Conservation (phyloP, 1,140 invertebrate genomes). For the Drosophila sturtevanti region DNA sequence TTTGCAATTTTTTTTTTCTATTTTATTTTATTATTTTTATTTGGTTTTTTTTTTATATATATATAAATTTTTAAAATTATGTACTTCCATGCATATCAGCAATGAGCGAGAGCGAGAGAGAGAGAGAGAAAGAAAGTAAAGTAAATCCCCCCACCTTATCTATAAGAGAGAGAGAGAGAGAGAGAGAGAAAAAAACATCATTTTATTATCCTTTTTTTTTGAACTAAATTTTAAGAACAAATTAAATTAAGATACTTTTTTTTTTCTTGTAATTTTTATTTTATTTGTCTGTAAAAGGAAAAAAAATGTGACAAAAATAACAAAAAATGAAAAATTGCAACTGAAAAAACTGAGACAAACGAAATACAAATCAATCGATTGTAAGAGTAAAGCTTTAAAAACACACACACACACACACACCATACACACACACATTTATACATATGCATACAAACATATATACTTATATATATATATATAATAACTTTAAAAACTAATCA, state of each 20-base stretch:
- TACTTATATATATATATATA: background rate
- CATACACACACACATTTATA: background rate
- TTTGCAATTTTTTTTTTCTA: slow-evolving; percentile 12
- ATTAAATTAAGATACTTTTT: slow-evolving; percentile 42
- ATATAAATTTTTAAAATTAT: slow-evolving; percentile 23
- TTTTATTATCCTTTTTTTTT: slow-evolving; percentile 49
- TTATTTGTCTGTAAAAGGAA: background rate
- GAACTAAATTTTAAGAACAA: slow-evolving; percentile 50
- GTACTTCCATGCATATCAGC: slow-evolving; percentile 61
- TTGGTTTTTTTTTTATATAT: slow-evolving; percentile 2
- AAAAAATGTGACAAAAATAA: no score
- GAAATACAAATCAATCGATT: slow-evolving; percentile 22
- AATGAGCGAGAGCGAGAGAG: slow-evolving; percentile 16
- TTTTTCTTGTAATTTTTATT: slow-evolving; percentile 32
- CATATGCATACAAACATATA: background rate
- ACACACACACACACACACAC: slow-evolving; percentile 22
- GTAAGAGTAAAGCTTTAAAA: slow-evolving; percentile 56
- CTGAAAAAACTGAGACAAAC: slow-evolving; percentile 51
- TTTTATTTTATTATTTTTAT: slow-evolving; percentile 18
- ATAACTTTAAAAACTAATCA: slow-evolving; percentile 43
- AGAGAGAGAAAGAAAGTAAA: slow-evolving; percentile 13
- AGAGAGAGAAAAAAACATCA: slow-evolving; percentile 19
- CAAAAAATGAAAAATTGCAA: slow-evolving; percentile 34
- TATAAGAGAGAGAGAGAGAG: slow-evolving; percentile 11
- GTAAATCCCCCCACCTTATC: slow-evolving; percentile 3